Percentiles rank a stretch among this genome's conserved stretches.
Conservation (phyloP, 1,140 invertebrate genomes). For the Andrena cerasifolii region DNA sequence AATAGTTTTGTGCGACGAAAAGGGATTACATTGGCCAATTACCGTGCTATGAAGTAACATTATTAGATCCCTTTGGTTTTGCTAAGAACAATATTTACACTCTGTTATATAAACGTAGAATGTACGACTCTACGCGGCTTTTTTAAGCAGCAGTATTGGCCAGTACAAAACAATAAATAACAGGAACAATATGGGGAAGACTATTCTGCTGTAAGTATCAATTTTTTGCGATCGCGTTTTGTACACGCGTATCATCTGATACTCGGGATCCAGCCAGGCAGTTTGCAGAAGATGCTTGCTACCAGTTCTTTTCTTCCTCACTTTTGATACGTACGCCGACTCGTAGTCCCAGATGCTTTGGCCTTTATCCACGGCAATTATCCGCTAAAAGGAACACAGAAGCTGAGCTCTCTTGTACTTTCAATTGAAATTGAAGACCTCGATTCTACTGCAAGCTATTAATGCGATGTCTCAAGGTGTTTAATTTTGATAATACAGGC, state of each 20-base stretch:
- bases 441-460: no score
- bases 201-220: slow-evolving; percentile 82
- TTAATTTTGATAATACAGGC: no score
- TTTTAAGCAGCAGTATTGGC: slow-evolving; percentile 88
- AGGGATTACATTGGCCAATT: no score
- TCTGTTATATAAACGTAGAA: not conserved
- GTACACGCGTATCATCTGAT: slow-evolving; percentile 59
- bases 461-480: no score
- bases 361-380: slow-evolving; percentile 85
- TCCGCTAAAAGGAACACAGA: slow-evolving; percentile 80
- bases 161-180: slow-evolving; percentile 89
- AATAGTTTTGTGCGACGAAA: not conserved
- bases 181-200: slow-evolving; percentile 89
- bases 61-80: not conserved
- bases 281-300: slow-evolving; percentile 74
- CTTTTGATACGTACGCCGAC: slow-evolving; percentile 56
- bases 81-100: slow-evolving; percentile 15
- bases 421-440: not conserved
- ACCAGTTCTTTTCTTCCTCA: slow-evolving; percentile 67
- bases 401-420: not conserved
- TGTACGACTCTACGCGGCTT: slow-evolving; percentile 51
- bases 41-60: not conserved
- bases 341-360: slow-evolving; percentile 85
- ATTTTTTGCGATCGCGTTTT: slow-evolving; percentile 73
- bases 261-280: slow-evolving; percentile 74